Base-by-base conservation (phyloP, 2,113 vertebrate species). In the Vombatus ursinus region DNA sequence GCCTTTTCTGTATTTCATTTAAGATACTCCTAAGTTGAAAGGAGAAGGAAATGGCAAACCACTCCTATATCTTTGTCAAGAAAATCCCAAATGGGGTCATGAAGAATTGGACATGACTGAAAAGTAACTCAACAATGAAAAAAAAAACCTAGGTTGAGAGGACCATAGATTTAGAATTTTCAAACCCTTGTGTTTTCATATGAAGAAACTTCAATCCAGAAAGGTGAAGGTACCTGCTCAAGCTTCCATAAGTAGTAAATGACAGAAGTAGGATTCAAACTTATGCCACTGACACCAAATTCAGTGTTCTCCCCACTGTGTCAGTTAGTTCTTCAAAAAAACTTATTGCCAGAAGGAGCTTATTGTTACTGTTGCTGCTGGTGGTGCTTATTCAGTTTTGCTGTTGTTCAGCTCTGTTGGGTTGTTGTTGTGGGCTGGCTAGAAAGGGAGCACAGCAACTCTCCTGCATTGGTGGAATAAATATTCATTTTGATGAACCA, bases 241-340 rank as follows among this genome's bases (percentile, higher is more conserved):
- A 77, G 12, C 12, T 77, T 77, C 37, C 37, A 19, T 77, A 19
- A 16, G 26, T 6, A 19, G 12, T 77, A 77, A 77, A 77, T 19
- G 37, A 0, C 4, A n/a, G 37, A n/a, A 19, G 12, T 7, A n/a
- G 1, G 4, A n/a, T 77, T 77, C n/a, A 14, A 1, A 77, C 3
- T 12, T 14, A 19, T n/a, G 11, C 3, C 31, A 1, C 28, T 68
- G 57, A 68, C 0, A 37, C 11, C 11, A 61, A 61, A 31, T 37
- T 2, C 12, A 37, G 0, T 31, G 11, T 3, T 68, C 31, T 68
- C 16, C 14, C 61, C 14, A 68, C 12, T 68, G 31, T 19, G 19
- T 14, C 12, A n/a, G 14, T 14, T 77, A 8, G 1, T 57, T n/a
- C 16, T 77, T 68, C 0, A 19, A 77, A 77, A 19, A 19, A 37